Evolutionary conservation across 2,113 vertebrate genomes (phyloP).

Genomic region (Leptocoma aspasia): DNA sequence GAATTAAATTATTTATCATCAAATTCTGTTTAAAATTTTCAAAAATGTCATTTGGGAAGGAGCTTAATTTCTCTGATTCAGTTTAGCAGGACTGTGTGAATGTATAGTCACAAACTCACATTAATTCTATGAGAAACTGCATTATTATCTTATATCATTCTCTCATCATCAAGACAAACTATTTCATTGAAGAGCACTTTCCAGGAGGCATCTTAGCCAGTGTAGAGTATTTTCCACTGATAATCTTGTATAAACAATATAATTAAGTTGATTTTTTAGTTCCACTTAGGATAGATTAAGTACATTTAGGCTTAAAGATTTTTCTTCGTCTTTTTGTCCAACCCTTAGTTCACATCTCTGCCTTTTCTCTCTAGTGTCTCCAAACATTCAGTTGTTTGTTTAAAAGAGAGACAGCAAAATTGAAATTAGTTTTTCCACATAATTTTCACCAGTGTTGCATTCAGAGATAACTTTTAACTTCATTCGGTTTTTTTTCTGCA

Average conservation of each 20-base stretch:
- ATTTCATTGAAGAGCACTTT: neutral
- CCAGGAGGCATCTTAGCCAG: neutral
- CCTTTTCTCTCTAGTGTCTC: neutral
- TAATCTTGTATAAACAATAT: neutral
- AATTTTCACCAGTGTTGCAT: neutral
- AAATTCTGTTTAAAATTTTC: neutral
- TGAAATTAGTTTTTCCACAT: neutral
- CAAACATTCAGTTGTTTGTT: neutral
- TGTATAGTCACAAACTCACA: neutral
- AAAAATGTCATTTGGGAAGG: neutral
- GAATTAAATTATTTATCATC: neutral
- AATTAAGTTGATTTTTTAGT: neutral
- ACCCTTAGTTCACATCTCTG: neutral
- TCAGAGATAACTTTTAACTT: neutral
- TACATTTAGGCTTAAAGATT: neutral
- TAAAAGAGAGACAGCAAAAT: neutral
- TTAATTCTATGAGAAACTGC: neutral
- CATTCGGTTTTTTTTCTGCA: accelerated
- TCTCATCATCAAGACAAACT: neutral
- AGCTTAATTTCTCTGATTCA: neutral
- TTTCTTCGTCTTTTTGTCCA: neutral
- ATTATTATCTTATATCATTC: neutral
- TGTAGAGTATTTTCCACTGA: neutral
- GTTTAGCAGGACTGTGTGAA: neutral
- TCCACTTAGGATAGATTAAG: neutral